A percentile compares a stretch with the other conserved stretches of the same genome.
Evolutionary conservation across 37 sponge, comb jelly and placozoan species (phyloP).

Genomic region (Theonella swinhoei): DNA sequence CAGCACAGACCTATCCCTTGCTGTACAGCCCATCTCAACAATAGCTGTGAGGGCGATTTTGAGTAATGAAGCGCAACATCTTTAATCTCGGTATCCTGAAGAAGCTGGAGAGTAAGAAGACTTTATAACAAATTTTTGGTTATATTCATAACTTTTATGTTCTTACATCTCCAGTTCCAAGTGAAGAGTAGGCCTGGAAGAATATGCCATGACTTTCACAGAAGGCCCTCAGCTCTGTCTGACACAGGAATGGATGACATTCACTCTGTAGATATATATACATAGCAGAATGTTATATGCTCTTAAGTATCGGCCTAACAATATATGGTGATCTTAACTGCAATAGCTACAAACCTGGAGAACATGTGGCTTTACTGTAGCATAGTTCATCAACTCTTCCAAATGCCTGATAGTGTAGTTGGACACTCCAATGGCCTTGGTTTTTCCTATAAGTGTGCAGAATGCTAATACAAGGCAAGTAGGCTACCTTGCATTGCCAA

Average conservation of each 20-base stretch:
- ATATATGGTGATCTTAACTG: background rate
- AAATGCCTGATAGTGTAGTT: slow-evolving; percentile 69
- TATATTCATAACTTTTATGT: background rate
- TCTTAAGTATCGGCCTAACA: too few species aligned
- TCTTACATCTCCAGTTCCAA: slow-evolving; percentile 50
- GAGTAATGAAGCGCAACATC: slow-evolving; percentile 26
- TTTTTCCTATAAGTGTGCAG: slow-evolving; percentile 43
- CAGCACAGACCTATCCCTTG: slow-evolving; percentile 47
- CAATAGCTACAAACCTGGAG: slow-evolving; percentile 24
- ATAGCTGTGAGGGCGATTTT: slow-evolving; percentile 57
- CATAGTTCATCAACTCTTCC: slow-evolving; percentile 54
- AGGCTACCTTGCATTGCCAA: too few species aligned
- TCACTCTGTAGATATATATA: slow-evolving; percentile 41
- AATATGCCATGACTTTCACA: slow-evolving; percentile 46
- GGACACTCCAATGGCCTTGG: slow-evolving; percentile 63
- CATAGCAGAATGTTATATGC: too few species aligned
- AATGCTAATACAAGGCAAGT: too few species aligned
- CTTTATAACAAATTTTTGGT: too few species aligned
- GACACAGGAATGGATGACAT: slow-evolving; percentile 62
- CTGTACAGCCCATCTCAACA: slow-evolving; percentile 70
- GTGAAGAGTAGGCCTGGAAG: slow-evolving; percentile 74
- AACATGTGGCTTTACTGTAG: slow-evolving; percentile 46
- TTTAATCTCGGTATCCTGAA: slow-evolving; percentile 17
- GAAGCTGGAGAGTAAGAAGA: slow-evolving; percentile 20
- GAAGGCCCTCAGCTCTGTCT: slow-evolving; percentile 38